Evolutionary conservation across 1,140 invertebrate species (phyloP), one percentile per base, ranked within the genome.

Genomic region (Gerris buenoi): DNA sequence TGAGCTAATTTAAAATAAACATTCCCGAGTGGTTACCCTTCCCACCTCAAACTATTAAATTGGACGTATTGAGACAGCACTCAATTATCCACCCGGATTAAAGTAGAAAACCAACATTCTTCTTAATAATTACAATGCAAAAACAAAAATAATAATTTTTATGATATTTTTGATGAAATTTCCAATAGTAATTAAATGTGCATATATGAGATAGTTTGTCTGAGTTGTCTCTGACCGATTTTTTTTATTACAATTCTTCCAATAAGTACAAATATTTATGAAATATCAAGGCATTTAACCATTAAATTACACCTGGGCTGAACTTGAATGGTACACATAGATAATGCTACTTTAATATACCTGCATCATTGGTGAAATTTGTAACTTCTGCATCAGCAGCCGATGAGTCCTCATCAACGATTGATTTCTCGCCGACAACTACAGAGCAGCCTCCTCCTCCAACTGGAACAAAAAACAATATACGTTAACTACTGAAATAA

Each of bases 361-460:
- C 63, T 33, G 64, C 67, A 59, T 68, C 65, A 28, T 80, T 81
- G 2, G 79, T 77, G 67, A 82, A 83, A 69, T 80, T 81, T 70
- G 80, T 82, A 14, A 82, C 78, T 75, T 82, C 81, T 1, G 78
- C 77, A 68, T 82, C 81, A 65, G 81, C 81, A 27, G 80, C 81
- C 46, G 81, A 80, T 25, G 76, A 75, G 60, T 81, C 79, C 18
- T 81, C 79, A 63, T 78, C 74, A 22, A 74, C 72, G 2, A 70
- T 73, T 10, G 65, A 33, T 25, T 72, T 65, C 67, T 69, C 65
- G 15, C 65, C 63, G 1, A 71, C 70, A 18, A 72, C 61, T 2
- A 71, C 70, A 22, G 65, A 70, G 67, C 71, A 71, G 65, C 69
- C 69, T 46, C 68, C 70, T 64, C 62, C 62, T 56, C 46, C 46